phyloP scores from a whole-genome alignment of 2,113 vertebrate species.

The Cheilinus undulatus region DNA sequence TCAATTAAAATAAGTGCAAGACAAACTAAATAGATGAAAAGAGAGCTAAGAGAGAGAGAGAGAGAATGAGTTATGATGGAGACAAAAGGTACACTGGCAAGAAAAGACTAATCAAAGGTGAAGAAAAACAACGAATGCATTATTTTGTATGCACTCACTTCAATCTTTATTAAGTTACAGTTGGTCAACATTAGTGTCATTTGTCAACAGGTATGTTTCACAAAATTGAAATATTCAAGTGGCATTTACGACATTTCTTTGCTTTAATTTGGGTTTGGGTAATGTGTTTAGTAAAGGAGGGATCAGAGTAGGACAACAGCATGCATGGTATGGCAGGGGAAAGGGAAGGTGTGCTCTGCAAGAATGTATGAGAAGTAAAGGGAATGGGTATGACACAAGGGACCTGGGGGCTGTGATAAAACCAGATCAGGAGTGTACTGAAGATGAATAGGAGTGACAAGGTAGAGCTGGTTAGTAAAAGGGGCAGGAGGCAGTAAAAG shows the following conservation, averaged over 20 bases:
- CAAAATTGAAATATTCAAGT: slow-evolving; percentile 26
- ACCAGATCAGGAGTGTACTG: neutral
- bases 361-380: slow-evolving; percentile 18
- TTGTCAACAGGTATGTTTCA: slow-evolving; percentile 46
- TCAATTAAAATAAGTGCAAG: neutral
- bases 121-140: slow-evolving; percentile 34
- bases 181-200: slow-evolving; percentile 62
- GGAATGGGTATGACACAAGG: slow-evolving; percentile 5
- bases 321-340: slow-evolving; percentile 13
- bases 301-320: neutral
- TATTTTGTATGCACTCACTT: slow-evolving; percentile 73
- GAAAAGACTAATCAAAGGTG: neutral
- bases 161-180: slow-evolving; percentile 83
- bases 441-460: neutral
- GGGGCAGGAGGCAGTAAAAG: slow-evolving; percentile 5
- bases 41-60: neutral
- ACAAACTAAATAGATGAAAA: neutral
- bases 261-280: slow-evolving; percentile 1
- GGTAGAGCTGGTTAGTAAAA: neutral
- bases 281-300: slow-evolving; percentile 18
- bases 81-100: neutral
- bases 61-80: neutral
- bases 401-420: slow-evolving; percentile 22
- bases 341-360: slow-evolving; percentile 25
- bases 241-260: slow-evolving; percentile 8